Base-by-base conservation (phyloP, 2,797 vertebrate species). In the Trachops cirrhosus region DNA sequence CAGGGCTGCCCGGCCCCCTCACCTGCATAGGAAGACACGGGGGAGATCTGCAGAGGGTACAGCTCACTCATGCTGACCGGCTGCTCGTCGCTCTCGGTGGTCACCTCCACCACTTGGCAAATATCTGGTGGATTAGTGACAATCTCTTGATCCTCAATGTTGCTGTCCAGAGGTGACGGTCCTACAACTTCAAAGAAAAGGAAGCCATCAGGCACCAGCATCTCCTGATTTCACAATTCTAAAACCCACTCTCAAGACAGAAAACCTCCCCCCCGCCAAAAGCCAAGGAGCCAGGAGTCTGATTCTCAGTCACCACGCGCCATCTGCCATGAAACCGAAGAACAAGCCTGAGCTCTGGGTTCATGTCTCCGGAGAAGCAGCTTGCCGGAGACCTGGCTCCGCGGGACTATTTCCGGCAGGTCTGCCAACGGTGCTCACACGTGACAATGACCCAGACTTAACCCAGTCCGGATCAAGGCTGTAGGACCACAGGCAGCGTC, bases 91-190 rank as follows among this genome's bases (percentile, higher is more conserved):
- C 99, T 99, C 98, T 99, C 99, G 0, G 99, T 99, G 97, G 99
- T 99, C 98, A 99, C 99, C 96, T 99, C 99, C 5, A 99, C 99
- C 12, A 99, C 99, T 97, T 99, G 99, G 96, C 99, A 99, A 97
- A 99, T 99, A 68, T 99, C 99, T 0, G 99, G 99, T 16, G 99
- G 99, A 92, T 99, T 99, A 74, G 98, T 98, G 96, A 99, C 99
- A 96, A 99, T 99, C 98, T 99, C 98, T 37, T 99, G 99, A 91
- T 99, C 99, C 19, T 99, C 99, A 0, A 97, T 98, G 46, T 96
- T 98, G 96, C 91, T 96, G 86, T 98, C 98, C 96, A 98, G 95
- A 48, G 98, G 99, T 41, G 97, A 87, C 52, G 98, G 98, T 82
- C 98, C 98, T 98, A 98, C 97, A 95, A 99, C 98, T 99, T 97